phyloP scores from a whole-genome alignment of 2,113 vertebrate species.

The Takifugu bimaculatus region DNA sequence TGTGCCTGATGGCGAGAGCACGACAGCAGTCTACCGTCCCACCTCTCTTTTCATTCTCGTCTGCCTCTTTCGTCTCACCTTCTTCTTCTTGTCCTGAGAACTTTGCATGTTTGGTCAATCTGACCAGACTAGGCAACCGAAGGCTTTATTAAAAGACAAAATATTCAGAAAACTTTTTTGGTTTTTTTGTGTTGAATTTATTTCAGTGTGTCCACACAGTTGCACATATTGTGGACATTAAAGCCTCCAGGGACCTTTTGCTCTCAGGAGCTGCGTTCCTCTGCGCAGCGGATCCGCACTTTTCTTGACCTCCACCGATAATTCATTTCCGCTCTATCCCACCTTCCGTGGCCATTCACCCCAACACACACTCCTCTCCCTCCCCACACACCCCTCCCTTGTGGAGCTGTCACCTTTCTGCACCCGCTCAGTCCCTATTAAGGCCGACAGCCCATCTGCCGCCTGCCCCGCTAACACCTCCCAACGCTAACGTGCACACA shows the following conservation, averaged over 20 bases:
- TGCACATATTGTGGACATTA: background rate
- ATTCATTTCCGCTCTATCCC: slow-evolving; percentile 58
- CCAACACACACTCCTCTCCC: slow-evolving; percentile 24
- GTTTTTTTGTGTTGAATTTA: background rate
- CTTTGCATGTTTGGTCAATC: too few relatives aligned
- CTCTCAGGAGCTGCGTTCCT: slow-evolving; percentile 19
- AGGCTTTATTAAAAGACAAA: too few relatives aligned
- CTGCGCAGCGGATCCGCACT: slow-evolving; percentile 26
- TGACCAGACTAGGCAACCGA: too few relatives aligned
- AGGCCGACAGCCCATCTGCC: slow-evolving; percentile 81
- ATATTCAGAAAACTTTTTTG: background rate
- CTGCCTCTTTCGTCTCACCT: slow-evolving; percentile 8
- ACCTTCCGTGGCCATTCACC: slow-evolving; percentile 32
- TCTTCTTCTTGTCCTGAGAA: background rate
- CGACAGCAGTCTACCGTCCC: slow-evolving; percentile 68
- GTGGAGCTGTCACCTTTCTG: slow-evolving; percentile 68
- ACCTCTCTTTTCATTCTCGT: slow-evolving; percentile 18
- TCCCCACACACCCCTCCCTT: slow-evolving; percentile 43
- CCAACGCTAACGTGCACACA: slow-evolving; percentile 64
- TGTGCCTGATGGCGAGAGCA: slow-evolving; percentile 73
- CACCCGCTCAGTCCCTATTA: slow-evolving; percentile 75
- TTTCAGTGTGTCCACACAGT: background rate
- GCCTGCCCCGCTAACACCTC: slow-evolving; percentile 72
- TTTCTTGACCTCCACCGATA: slow-evolving; percentile 53
- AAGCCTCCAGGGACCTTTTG: background rate